Conservation (phyloP, 2,888 invertebrate species). For the Antheraea yamamai region DNA sequence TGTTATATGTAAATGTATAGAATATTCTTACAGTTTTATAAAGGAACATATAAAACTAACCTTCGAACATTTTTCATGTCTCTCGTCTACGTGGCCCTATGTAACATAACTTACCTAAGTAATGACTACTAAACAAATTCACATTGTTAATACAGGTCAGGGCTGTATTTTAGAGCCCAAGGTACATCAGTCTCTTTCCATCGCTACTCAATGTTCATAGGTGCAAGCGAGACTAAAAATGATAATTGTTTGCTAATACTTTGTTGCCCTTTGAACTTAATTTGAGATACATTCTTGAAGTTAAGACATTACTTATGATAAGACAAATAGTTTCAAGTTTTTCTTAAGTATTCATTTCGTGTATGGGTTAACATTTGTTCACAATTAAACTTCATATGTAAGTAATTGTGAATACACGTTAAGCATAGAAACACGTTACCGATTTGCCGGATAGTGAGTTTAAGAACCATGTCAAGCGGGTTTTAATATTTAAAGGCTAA, state of each 20-base stretch:
- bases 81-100: not conserved
- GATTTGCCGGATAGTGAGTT: too few species aligned
- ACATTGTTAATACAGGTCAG: constrained; percentile 11
- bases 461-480: too few species aligned
- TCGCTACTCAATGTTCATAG: not conserved
- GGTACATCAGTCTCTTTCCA: not conserved
- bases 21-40: too few species aligned
- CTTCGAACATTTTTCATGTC: not conserved
- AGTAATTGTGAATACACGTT: too few species aligned
- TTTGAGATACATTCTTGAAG: not conserved
- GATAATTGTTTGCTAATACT: not conserved
- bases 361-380: too few species aligned
- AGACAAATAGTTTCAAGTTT: not conserved
- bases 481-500: too few species aligned
- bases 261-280: not conserved
- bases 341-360: not conserved
- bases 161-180: constrained; percentile 1
- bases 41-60: not conserved
- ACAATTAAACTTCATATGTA: too few species aligned
- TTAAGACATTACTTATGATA: not conserved
- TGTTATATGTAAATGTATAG: too few species aligned
- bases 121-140: not conserved
- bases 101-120: constrained; percentile 5
- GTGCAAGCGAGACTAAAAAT: not conserved
- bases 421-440: too few species aligned